Conservation (phyloP, 2,888 invertebrate genomes). For the Spodoptera littoralis region DNA sequence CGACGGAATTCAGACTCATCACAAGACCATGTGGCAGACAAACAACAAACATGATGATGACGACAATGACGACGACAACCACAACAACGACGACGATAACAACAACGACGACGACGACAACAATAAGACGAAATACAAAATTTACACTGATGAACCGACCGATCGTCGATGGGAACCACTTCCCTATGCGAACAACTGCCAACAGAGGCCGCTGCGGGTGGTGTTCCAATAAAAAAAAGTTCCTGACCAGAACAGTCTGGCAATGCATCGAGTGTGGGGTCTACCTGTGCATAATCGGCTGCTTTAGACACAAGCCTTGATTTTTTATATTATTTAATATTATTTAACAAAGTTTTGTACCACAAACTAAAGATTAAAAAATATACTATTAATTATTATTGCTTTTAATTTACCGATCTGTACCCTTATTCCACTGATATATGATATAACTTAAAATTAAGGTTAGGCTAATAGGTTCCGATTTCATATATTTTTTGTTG, state of each 20-base stretch:
- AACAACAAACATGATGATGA: constrained; percentile 6
- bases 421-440: constrained; percentile 1
- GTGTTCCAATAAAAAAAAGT: constrained; percentile 9
- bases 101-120: no score
- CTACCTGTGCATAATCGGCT: constrained; percentile 13
- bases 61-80: constrained; percentile 6
- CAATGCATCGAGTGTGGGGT: constrained; percentile 13
- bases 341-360: constrained; percentile 8
- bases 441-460: background rate
- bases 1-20: constrained; percentile 21
- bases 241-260: constrained; percentile 10
- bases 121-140: no score
- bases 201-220: constrained; percentile 10
- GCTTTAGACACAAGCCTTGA: constrained; percentile 7
- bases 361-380: constrained; percentile 9
- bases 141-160: background rate
- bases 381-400: constrained; percentile 9
- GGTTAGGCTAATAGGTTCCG: constrained; percentile 3
- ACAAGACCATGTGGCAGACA: constrained; percentile 7
- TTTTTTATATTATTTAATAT: constrained; percentile 5
- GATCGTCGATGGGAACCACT: constrained; percentile 13
- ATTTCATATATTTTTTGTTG: constrained; percentile 21
- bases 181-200: constrained; percentile 8
- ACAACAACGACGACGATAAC: background rate
- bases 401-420: constrained; percentile 12